A percentile compares a stretch with the other conserved stretches of the same genome.
These are phyloP conservation scores for Aspidoscelis tigris DNA, from an alignment of 2,113 vertebrate genomes.

Conservation along the genomic window DNA sequence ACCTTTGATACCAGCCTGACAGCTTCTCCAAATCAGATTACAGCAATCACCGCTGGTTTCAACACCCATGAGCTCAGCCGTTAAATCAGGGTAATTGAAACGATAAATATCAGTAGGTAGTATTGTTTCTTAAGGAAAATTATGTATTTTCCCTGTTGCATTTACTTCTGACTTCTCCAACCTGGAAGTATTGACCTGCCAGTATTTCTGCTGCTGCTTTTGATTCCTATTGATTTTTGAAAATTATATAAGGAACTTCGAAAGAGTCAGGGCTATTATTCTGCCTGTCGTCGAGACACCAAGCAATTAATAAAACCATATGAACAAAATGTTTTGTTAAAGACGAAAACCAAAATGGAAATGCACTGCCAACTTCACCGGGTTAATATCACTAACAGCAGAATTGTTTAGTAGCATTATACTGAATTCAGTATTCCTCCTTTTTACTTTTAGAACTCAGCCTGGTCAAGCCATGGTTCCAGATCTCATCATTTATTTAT, in stretches of 20 bases:
- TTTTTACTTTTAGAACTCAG: too few relatives aligned
- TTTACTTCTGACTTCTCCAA: slow-evolving; percentile 53
- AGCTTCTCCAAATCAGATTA: slow-evolving; percentile 67
- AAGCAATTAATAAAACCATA: slow-evolving; percentile 38
- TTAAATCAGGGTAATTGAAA: slow-evolving; percentile 68
- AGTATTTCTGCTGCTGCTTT: slow-evolving; percentile 52
- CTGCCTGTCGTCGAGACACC: slow-evolving; percentile 39
- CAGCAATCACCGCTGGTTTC: slow-evolving; percentile 33
- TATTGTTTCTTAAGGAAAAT: slow-evolving; percentile 35
- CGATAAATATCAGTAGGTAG: slow-evolving; percentile 58
- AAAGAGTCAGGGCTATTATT: slow-evolving; percentile 50
- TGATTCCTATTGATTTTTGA: slow-evolving; percentile 64
- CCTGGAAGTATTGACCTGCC: slow-evolving; percentile 48
- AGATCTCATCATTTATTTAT: too few relatives aligned
- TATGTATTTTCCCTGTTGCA: too few relatives aligned
- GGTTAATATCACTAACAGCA: background rate
- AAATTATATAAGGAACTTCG: slow-evolving; percentile 64
- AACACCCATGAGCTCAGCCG: slow-evolving; percentile 54
- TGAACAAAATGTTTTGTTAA: slow-evolving; percentile 30
- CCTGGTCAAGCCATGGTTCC: too few relatives aligned
- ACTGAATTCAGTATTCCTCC: too few relatives aligned
- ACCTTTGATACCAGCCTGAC: slow-evolving; percentile 50
- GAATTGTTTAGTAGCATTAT: background rate
- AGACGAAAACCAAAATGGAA: background rate
- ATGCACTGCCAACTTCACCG: background rate